Evolutionary conservation across 1,140 invertebrate species (phyloP), one percentile per base, ranked within the genome.

Genomic region (Aphidius ervi): DNA sequence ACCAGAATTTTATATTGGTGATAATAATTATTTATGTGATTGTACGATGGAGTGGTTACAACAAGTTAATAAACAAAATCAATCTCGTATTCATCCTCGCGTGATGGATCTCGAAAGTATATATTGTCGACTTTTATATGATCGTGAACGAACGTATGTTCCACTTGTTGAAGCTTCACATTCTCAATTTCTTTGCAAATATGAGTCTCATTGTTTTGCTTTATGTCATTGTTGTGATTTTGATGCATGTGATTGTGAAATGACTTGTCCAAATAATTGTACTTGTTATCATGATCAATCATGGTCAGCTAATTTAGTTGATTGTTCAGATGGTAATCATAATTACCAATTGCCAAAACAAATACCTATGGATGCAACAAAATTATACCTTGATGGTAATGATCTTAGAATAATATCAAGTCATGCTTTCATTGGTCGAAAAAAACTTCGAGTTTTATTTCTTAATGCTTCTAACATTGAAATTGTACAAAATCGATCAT

Each of bases 181-280:
- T 50, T 88, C 91, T 70, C 91, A 95, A 71, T 95, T 95, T 76
- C 83, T 96, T 42, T 96, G 94, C 79, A 91, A 92, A 72, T 96
- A 96, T 71, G 88, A 93, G 45, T 87, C 88, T 49, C 93, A 95
- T 67, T 96, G 94, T 76, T 94, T 94, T 71, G 88, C 92, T 0
- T 74, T 93, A 48, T 96, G 94, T 73, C 91, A 95, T 66, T 96
- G 94, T 77, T 96, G 94, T 75, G 93, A 96, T 72, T 96, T 93
- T 70, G 92, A 94, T 74, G 93, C 93, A 31, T 96, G 94, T 75
- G 89, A 96, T 73, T 96, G 93, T 81, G 92, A 95, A 82, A 95
- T 96, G 93, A 94, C 90, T 23, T 96, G 94, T 70, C 94, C 94
- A 23, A 86, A 85, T 52, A 91, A 94, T 70, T 96, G 94, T 75